Percentiles rank a stretch among this genome's conserved stretches.
These are phyloP conservation scores for Spinibarbus caldwelli DNA, from an alignment of 2,797 vertebrate genomes.

Conservation along the genomic window DNA sequence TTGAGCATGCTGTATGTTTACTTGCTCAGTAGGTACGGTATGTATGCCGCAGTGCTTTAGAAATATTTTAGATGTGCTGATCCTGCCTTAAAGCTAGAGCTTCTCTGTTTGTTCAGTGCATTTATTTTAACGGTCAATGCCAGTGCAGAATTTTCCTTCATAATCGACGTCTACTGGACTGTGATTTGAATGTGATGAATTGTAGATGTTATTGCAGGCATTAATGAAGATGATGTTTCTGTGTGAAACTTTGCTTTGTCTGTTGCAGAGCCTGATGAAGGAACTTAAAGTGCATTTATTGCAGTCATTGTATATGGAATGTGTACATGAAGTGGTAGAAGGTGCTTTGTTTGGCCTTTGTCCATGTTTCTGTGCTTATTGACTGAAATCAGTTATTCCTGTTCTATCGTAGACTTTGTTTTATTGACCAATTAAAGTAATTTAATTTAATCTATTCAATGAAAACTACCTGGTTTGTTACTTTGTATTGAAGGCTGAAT, in stretches of 20 bases:
- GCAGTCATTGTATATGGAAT: neutral
- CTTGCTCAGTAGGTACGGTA: neutral
- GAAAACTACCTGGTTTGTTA: slow-evolving; percentile 49
- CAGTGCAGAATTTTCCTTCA: neutral
- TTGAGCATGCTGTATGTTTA: slow-evolving; percentile 13
- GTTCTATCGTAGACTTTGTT: slow-evolving; percentile 24
- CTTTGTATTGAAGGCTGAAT: slow-evolving; percentile 60
- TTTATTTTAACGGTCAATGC: neutral
- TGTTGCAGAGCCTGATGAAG: slow-evolving; percentile 14
- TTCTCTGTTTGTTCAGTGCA: neutral
- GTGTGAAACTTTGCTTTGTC: slow-evolving; percentile 6
- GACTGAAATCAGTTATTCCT: slow-evolving; percentile 3
- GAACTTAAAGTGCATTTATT: slow-evolving; percentile 38
- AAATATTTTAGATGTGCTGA: slow-evolving; percentile 14
- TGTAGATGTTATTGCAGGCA: neutral
- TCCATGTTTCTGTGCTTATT: neutral
- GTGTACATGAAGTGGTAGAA: neutral
- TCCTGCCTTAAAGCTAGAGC: neutral
- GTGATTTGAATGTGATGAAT: neutral
- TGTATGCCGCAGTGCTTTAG: neutral
- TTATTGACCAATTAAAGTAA: slow-evolving; percentile 22
- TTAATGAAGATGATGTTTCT: slow-evolving; percentile 20
- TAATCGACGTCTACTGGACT: neutral
- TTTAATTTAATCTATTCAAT: slow-evolving; percentile 13
- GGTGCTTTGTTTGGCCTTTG: neutral